Conservation (phyloP, 2,888 invertebrate species). For the Noctua janthina region DNA sequence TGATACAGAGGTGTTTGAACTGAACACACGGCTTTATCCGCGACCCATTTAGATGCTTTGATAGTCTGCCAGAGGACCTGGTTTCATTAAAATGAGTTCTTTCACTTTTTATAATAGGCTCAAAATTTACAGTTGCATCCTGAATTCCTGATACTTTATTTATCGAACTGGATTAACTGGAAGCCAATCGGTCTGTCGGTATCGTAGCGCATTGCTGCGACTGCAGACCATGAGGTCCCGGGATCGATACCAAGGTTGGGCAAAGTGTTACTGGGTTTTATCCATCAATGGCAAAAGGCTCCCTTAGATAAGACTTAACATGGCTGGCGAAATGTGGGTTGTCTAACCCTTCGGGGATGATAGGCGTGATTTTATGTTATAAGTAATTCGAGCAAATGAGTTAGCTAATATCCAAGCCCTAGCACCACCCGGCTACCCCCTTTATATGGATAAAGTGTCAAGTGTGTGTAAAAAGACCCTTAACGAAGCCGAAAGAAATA, state of each 20-base stretch:
- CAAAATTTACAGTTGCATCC: background rate
- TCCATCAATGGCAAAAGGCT: background rate
- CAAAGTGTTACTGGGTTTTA: background rate
- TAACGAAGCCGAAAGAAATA: too few species aligned
- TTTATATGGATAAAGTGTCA: too few species aligned
- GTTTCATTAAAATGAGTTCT: conserved; percentile 31
- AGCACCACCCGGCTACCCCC: background rate
- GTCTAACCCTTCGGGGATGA: background rate
- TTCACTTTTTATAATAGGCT: background rate
- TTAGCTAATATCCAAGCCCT: background rate
- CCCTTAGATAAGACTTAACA: background rate
- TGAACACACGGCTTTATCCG: conserved; percentile 28
- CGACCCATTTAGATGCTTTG: conserved; percentile 55
- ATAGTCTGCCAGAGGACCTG: conserved; percentile 46
- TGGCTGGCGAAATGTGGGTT: background rate
- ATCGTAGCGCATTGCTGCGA: background rate
- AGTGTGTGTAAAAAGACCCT: too few species aligned
- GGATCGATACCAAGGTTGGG: background rate
- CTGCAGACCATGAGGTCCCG: background rate
- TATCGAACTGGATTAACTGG: background rate
- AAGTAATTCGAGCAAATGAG: background rate
- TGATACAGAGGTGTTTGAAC: conserved; percentile 57
- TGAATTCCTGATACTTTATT: background rate
- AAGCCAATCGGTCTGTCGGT: background rate
- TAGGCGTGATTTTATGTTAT: background rate